These are phyloP conservation scores for Leptinotarsa lineolata DNA, from an alignment of 1,140 invertebrate species.

Conservation along the genomic window DNA sequence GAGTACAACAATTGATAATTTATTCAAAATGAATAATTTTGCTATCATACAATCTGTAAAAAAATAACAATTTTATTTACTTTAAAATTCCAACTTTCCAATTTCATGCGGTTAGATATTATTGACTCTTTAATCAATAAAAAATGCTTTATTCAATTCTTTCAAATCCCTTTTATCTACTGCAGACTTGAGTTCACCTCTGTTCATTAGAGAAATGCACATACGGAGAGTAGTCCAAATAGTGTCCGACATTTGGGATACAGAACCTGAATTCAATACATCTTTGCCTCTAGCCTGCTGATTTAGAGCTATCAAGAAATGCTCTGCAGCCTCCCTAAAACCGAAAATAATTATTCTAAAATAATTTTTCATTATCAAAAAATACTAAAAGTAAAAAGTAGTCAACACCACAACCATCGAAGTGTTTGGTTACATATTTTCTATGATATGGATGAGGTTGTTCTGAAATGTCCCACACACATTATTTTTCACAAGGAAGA, in stretches of 20 bases:
- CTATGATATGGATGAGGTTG: no score
- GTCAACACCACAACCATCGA: no score
- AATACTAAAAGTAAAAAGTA: no score
- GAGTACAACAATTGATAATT: conserved; percentile 17
- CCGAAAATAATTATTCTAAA: conserved; percentile 17
- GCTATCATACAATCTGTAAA: conserved; percentile 18
- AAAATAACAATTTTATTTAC: conserved; percentile 24
- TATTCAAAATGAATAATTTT: conserved; percentile 20
- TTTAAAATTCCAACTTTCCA: neutral
- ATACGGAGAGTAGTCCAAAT: conserved; percentile 95
- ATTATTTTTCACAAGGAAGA: no score
- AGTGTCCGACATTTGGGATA: conserved; percentile 82
- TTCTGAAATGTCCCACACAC: no score
- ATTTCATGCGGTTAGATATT: neutral
- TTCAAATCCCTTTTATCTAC: conserved; percentile 74
- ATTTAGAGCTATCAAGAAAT: conserved; percentile 91
- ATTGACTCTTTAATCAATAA: conserved; percentile 38
- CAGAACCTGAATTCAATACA: conserved; percentile 56
- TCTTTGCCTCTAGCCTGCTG: conserved; percentile 83
- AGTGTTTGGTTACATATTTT: no score
- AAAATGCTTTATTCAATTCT: conserved; percentile 68
- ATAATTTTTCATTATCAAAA: no score
- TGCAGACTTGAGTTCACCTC: conserved; percentile 74
- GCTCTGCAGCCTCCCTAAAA: conserved; percentile 89
- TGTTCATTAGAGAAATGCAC: conserved; percentile 85